These are phyloP conservation scores for Panagrolaimus sp. DNA, from an alignment of 1,140 invertebrate species.

Conservation along the genomic window DNA sequence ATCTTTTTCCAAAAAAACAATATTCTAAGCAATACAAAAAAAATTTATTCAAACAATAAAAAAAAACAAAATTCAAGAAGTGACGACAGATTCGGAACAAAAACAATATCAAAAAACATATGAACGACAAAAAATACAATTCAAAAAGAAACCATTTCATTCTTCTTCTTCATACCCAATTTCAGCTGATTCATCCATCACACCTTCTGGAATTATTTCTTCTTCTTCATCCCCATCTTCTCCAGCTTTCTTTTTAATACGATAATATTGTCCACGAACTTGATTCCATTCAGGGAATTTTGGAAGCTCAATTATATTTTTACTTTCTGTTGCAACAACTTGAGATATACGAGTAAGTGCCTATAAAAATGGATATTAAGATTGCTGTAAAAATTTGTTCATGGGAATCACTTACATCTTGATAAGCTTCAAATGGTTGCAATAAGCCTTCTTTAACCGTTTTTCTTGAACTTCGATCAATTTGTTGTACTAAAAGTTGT, in stretches of 20 bases:
- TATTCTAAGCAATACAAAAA: no score
- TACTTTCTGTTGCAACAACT: neutral
- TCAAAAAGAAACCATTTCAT: no score
- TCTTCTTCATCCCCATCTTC: no score
- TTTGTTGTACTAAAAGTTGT: conserved; percentile 39
- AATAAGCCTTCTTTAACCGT: conserved; percentile 44
- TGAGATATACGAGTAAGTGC: neutral
- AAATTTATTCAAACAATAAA: no score
- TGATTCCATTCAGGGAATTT: conserved; percentile 40
- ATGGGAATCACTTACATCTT: conserved; percentile 22
- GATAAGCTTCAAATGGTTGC: conserved; percentile 37
- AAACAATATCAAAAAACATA: no score
- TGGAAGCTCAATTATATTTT: conserved; percentile 14
- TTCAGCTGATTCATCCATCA: no score
- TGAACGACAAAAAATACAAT: no score
- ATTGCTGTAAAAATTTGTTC: neutral
- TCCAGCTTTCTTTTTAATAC: conserved; percentile 27
- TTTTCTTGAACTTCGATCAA: conserved; percentile 34
- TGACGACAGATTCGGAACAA: no score
- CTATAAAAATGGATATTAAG: neutral
- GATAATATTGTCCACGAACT: conserved; percentile 41
- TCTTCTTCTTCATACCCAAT: no score
- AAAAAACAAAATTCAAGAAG: no score
- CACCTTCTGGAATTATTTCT: no score
- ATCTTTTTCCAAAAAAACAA: no score